Conservation (phyloP, 2,113 vertebrate species). For the Anthoscopus minutus region DNA sequence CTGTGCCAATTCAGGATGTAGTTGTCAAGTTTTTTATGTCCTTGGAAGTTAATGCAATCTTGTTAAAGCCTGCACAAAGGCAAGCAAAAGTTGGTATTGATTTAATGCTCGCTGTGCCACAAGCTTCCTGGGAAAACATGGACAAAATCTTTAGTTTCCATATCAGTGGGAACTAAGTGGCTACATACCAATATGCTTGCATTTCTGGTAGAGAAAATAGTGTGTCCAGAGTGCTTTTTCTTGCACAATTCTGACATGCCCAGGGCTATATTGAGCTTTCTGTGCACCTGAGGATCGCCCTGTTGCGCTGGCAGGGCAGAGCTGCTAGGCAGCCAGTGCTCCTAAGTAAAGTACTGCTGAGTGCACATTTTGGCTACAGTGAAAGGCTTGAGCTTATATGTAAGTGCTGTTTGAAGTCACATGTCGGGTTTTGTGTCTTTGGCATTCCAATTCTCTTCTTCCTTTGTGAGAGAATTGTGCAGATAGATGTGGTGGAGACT, state of each 20-base stretch:
- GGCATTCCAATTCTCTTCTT: neutral
- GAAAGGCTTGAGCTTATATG: neutral
- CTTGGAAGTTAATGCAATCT: neutral
- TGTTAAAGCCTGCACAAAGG: neutral
- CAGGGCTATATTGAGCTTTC: neutral
- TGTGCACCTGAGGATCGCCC: neutral
- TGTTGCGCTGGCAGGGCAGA: neutral
- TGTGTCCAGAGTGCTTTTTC: neutral
- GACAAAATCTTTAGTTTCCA: neutral
- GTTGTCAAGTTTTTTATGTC: neutral
- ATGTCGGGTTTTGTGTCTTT: fast-evolving
- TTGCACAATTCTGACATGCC: neutral
- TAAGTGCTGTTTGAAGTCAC: neutral
- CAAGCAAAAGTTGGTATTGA: neutral
- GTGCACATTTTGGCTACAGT: neutral
- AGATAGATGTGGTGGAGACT: neutral
- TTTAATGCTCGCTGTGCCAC: neutral
- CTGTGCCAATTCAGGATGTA: neutral
- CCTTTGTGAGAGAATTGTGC: neutral
- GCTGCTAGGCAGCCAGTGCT: neutral
- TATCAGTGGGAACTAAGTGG: neutral
- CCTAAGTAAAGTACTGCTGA: neutral
- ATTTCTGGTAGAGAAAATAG: neutral
- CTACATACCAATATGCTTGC: neutral
- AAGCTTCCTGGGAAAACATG: neutral